These are phyloP conservation scores for Narcine bancroftii DNA, from an alignment of 2,113 vertebrate species.

Conservation along the genomic window DNA sequence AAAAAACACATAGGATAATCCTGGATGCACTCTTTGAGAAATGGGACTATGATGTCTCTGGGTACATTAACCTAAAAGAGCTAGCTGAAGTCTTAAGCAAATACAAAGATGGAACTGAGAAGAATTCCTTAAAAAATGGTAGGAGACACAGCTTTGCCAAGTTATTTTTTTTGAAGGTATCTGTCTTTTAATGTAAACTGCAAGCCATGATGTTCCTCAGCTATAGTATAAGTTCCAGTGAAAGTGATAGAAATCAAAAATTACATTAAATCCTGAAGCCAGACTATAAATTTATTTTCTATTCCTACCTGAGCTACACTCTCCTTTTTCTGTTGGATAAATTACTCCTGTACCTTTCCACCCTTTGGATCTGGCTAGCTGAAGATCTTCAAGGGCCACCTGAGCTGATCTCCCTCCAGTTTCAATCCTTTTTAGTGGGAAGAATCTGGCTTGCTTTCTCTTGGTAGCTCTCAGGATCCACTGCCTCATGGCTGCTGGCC, in stretches of 20 bases:
- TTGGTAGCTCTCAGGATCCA: neutral
- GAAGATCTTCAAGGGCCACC: neutral
- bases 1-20: slow-evolving; percentile 44
- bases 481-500: too few species aligned
- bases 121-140: slow-evolving; percentile 55
- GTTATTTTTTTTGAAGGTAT: neutral
- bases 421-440: neutral
- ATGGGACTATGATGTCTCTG: slow-evolving; percentile 57
- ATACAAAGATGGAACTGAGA: slow-evolving; percentile 57
- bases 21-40: slow-evolving; percentile 59
- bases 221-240: neutral
- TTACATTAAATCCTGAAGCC: neutral
- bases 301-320: neutral
- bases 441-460: neutral
- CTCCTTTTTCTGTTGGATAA: neutral
- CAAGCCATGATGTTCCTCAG: neutral
- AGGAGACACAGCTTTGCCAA: slow-evolving; percentile 41
- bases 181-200: neutral
- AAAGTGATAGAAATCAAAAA: neutral
- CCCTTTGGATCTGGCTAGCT: neutral
- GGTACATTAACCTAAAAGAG: slow-evolving; percentile 55
- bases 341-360: too few species aligned
- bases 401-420: neutral
- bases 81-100: slow-evolving; percentile 49
- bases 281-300: neutral